Percentiles rank a stretch among this genome's conserved stretches.
Conservation (phyloP, 2,888 invertebrate species). For the Falcaria lacertinaria region DNA sequence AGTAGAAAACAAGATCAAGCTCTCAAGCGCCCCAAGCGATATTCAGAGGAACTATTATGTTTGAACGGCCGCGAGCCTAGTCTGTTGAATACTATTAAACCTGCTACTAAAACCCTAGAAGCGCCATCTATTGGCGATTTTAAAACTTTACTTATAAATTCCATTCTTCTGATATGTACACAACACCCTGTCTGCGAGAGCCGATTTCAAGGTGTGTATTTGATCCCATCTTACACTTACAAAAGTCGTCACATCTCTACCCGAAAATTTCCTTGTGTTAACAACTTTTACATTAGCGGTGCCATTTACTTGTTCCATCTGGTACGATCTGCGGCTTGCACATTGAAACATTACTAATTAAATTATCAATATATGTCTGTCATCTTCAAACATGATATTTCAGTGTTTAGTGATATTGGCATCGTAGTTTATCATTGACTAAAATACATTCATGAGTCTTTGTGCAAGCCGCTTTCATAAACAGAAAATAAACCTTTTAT, state of each 20-base stretch:
- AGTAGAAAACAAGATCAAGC: neutral
- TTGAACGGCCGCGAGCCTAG: neutral
- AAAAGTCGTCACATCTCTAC: conserved; percentile 18
- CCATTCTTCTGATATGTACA: conserved; percentile 60
- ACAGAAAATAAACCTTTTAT: too few species aligned
- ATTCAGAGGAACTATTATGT: neutral
- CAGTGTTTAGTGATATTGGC: too few species aligned
- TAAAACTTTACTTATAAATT: conserved; percentile 7
- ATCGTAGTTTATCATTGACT: too few species aligned
- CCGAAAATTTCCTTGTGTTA: neutral
- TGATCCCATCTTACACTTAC: conserved; percentile 55
- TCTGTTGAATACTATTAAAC: too few species aligned
- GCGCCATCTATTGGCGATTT: neutral
- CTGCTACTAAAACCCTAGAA: neutral
- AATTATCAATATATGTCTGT: too few species aligned
- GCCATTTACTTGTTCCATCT: neutral
- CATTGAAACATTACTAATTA: neutral
- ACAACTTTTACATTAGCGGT: neutral
- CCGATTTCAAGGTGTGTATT: conserved; percentile 52
- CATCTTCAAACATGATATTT: too few species aligned
- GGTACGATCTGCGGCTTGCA: neutral
- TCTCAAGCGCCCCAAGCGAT: neutral
- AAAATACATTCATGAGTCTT: too few species aligned
- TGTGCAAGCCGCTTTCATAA: too few species aligned
- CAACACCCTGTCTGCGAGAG: conserved; percentile 64